Evolutionary conservation across 2,797 vertebrate species (phyloP).

Genomic region (Myoxocephalus aenaeus): DNA sequence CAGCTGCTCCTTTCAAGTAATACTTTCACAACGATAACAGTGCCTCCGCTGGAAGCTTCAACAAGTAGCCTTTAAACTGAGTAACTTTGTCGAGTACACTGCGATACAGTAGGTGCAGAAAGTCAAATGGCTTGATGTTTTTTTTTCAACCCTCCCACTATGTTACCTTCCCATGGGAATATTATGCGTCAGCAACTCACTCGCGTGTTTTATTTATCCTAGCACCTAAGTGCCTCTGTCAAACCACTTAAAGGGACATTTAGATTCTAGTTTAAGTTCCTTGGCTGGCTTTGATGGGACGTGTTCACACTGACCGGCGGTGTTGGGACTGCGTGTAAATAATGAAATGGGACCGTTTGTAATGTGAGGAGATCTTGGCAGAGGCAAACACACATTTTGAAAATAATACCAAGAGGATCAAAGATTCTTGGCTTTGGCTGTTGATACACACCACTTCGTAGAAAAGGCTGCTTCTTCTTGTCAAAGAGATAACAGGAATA

Average conservation of each 20-base stretch:
- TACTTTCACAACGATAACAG: neutral
- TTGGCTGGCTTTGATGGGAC: slow-evolving; percentile 2
- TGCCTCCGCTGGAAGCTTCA: slow-evolving; percentile 10
- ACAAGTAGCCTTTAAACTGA: slow-evolving; percentile 15
- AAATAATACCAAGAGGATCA: slow-evolving; percentile 52
- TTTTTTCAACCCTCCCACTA: neutral
- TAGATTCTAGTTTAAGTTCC: slow-evolving; percentile 7
- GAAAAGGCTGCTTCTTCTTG: slow-evolving; percentile 18
- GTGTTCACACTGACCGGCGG: slow-evolving; percentile 8
- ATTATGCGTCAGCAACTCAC: slow-evolving; percentile 10
- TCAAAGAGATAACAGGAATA: slow-evolving; percentile 16
- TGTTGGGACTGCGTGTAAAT: slow-evolving; percentile 47
- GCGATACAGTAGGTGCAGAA: slow-evolving; percentile 8
- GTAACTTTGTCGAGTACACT: neutral
- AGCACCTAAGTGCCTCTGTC: neutral
- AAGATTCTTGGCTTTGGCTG: slow-evolving; percentile 37
- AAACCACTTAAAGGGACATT: neutral
- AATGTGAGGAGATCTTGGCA: slow-evolving; percentile 61
- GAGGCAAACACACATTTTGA: slow-evolving; percentile 49
- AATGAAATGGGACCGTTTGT: slow-evolving; percentile 60
- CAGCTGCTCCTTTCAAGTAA: slow-evolving; percentile 11
- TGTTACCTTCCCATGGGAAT: slow-evolving; percentile 41
- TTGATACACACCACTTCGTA: neutral
- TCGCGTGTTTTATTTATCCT: neutral
- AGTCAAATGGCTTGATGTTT: neutral